These are phyloP conservation scores for Goniozus legneri DNA, from an alignment of 1,140 invertebrate species.

Conservation along the genomic window DNA sequence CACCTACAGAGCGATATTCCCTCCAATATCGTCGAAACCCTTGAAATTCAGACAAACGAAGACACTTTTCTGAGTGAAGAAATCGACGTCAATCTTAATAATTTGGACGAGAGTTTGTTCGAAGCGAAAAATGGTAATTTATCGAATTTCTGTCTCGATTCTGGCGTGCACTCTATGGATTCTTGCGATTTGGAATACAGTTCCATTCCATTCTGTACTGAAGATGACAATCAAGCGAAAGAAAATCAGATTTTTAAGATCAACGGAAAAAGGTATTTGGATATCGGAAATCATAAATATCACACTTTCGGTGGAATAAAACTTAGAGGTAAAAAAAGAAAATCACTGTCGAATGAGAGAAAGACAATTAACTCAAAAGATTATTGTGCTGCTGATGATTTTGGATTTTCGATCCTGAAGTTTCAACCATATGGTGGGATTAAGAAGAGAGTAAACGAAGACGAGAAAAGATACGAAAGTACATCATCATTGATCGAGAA, in stretches of 20 bases:
- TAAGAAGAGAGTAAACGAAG: conserved; percentile 17
- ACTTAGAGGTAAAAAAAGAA: background rate
- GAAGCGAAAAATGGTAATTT: background rate
- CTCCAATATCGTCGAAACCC: too few species aligned
- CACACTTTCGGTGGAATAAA: conserved; percentile 40
- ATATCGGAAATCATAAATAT: conserved; percentile 24
- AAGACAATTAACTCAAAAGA: too few species aligned
- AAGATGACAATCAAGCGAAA: background rate
- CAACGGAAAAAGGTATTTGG: conserved; percentile 27
- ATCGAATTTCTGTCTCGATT: conserved; percentile 18
- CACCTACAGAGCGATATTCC: conserved; percentile 28
- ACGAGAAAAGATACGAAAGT: conserved; percentile 13
- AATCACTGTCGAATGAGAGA: too few species aligned
- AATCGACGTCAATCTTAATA: too few species aligned
- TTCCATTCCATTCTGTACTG: too few species aligned
- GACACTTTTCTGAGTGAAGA: background rate
- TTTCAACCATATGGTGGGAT: conserved; percentile 40
- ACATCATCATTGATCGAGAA: too few species aligned
- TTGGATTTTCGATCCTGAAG: conserved; percentile 20
- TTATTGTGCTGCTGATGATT: too few species aligned
- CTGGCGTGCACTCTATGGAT: conserved; percentile 34
- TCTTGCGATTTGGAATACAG: conserved; percentile 18
- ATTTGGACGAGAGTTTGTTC: too few species aligned
- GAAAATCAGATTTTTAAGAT: conserved; percentile 11
- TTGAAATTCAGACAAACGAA: too few species aligned